Conservation (phyloP, 2,797 vertebrate genomes). For the Anguilla pacifica region DNA sequence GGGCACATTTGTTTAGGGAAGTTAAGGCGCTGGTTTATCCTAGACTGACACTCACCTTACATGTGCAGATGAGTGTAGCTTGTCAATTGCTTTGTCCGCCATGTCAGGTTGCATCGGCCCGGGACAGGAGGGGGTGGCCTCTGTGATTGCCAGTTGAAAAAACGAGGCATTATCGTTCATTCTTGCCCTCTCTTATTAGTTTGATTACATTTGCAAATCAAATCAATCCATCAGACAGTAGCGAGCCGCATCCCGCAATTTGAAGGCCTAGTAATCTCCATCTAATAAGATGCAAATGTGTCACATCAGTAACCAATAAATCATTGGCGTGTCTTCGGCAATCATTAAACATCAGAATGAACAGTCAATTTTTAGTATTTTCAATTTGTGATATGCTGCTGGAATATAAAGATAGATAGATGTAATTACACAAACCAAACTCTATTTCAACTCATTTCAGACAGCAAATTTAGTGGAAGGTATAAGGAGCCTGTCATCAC, state of each 20-base stretch:
- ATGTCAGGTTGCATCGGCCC: conserved; percentile 81
- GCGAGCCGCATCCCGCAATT: conserved; percentile 91
- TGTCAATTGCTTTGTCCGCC: conserved; percentile 50
- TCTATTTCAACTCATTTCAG: conserved; percentile 98
- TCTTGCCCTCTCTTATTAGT: conserved; percentile 98
- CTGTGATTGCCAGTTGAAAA: conserved; percentile 91
- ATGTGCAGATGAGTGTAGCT: conserved; percentile 76
- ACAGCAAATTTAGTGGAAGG: conserved; percentile 98
- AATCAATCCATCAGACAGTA: conserved; percentile 99
- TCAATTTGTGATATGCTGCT: conserved; percentile 99
- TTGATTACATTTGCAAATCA: conserved; percentile 99
- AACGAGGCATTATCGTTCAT: conserved; percentile 95
- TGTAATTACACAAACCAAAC: conserved; percentile 99
- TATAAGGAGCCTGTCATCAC: conserved; percentile 96
- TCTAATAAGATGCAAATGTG: conserved; percentile 98
- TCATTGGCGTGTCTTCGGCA: conserved; percentile 94
- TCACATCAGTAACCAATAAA: conserved; percentile 99
- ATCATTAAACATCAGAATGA: conserved; percentile 99
- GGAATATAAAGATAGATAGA: conserved; percentile 99
- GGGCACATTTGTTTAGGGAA: conserved; percentile 40
- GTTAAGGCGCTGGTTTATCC: conserved; percentile 21
- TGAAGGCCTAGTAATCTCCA: conserved; percentile 96
- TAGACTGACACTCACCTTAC: conserved; percentile 74
- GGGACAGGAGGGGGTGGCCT: conserved; percentile 53
- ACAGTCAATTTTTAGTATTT: conserved; percentile 99